Conservation (phyloP, 2,888 invertebrate species). For the Antitype chi region DNA sequence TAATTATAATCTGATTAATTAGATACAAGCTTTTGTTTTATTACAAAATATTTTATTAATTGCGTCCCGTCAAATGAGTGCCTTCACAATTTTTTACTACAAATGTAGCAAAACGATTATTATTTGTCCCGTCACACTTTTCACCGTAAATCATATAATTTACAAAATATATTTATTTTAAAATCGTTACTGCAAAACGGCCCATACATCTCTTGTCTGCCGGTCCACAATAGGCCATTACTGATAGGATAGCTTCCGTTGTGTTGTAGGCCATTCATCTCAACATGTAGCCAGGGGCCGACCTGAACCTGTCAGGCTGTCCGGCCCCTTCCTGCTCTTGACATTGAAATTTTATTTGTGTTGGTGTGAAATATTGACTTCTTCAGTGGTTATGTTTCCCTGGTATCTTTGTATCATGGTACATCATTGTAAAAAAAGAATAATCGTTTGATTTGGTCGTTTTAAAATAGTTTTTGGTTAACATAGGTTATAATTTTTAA, state of each 20-base stretch:
- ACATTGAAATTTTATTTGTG: conserved; percentile 44
- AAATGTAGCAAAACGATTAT: not conserved
- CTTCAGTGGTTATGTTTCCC: not conserved
- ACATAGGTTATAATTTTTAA: not conserved
- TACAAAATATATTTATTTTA: not conserved
- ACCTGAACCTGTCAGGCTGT: conserved; percentile 5
- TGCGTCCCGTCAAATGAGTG: not conserved
- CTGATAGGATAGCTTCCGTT: conserved; percentile 14
- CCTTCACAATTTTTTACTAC: not conserved
- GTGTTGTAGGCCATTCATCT: conserved; percentile 16
- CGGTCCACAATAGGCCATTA: conserved; percentile 10
- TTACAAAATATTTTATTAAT: conserved; percentile 15
- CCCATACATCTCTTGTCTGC: not conserved
- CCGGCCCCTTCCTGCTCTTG: conserved; percentile 42
- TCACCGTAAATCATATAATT: not conserved
- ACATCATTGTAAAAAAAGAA: not conserved
- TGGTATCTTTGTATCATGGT: not conserved
- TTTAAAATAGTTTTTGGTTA: not conserved
- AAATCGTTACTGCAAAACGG: not conserved
- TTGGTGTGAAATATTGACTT: conserved; percentile 27
- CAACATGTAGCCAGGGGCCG: conserved; percentile 12
- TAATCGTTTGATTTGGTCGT: not conserved
- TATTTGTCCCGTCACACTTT: no score
- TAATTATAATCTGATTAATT: conserved; percentile 23
- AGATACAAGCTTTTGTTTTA: conserved; percentile 7